Evolutionary conservation across 2,113 vertebrate genomes (phyloP).

Genomic region (Anguilla rostrata): DNA sequence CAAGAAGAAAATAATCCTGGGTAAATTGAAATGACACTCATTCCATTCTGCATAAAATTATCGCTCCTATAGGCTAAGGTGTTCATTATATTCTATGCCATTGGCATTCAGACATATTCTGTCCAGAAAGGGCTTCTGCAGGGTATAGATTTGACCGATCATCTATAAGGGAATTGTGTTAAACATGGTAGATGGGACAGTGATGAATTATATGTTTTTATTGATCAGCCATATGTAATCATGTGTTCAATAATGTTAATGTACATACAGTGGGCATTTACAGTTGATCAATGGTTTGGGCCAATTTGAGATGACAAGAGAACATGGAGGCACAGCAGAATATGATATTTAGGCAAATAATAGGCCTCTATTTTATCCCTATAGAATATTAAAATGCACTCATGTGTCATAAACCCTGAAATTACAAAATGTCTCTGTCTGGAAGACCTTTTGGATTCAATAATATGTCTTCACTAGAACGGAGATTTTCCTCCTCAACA

Average conservation of each 20-base stretch:
- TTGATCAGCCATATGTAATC: constrained; percentile 28
- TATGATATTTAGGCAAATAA: neutral
- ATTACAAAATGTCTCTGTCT: too few species aligned
- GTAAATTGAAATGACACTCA: neutral
- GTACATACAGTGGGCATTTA: constrained; percentile 22
- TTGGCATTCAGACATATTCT: constrained; percentile 26
- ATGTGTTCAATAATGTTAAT: constrained; percentile 23
- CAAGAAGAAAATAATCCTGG: neutral
- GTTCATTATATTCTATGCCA: constrained; percentile 20
- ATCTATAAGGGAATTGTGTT: constrained; percentile 32
- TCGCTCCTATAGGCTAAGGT: neutral
- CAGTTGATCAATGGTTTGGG: constrained; percentile 23
- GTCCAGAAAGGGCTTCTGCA: constrained; percentile 13
- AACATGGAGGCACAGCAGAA: neutral
- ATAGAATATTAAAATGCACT: too few species aligned
- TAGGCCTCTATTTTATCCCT: too few species aligned
- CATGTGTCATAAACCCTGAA: too few species aligned
- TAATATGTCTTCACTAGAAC: too few species aligned
- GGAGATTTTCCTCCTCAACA: too few species aligned
- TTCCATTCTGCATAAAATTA: constrained; percentile 10
- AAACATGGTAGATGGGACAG: constrained; percentile 26
- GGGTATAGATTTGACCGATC: constrained; percentile 41
- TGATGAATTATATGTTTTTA: constrained; percentile 41
- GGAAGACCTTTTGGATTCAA: too few species aligned
- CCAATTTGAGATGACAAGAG: neutral